phyloP scores from a whole-genome alignment of 2,888 invertebrate species.

The Lepidochitona cinerea region DNA sequence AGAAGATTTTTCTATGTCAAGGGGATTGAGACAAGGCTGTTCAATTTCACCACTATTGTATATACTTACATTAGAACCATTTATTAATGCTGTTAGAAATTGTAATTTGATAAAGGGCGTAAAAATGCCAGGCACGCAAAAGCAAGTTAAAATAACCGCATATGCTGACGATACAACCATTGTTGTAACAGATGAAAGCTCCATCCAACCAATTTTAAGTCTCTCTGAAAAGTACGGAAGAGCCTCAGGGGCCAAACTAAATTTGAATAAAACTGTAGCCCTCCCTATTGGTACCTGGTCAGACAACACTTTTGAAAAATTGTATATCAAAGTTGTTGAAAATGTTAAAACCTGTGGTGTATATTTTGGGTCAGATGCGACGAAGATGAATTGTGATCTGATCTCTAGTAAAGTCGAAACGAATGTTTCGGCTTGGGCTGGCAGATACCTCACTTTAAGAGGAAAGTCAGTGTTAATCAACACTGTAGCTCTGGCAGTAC shows the following conservation, averaged over 20 bases:
- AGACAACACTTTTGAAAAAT: neutral
- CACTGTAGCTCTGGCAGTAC: neutral
- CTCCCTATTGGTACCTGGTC: conserved; percentile 33
- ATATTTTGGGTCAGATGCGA: neutral
- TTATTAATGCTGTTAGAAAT: neutral
- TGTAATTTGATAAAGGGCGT: conserved; percentile 15
- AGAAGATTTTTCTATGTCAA: neutral
- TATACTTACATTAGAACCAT: neutral
- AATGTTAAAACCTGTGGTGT: neutral
- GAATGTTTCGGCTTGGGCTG: neutral
- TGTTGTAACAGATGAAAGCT: conserved; percentile 5
- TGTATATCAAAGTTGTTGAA: neutral
- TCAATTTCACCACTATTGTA: neutral
- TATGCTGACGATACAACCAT: conserved; percentile 20
- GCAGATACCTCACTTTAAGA: neutral
- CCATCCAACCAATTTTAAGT: neutral
- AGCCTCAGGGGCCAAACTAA: conserved; percentile 28
- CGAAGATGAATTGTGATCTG: neutral
- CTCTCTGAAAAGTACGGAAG: conserved; percentile 6
- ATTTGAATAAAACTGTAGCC: conserved; percentile 28
- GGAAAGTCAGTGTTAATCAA: neutral
- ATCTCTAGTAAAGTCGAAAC: neutral
- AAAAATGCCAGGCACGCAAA: conserved; percentile 13
- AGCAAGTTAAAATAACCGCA: conserved; percentile 11
- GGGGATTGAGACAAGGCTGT: conserved; percentile 2